Base-by-base conservation (phyloP, 1,140 invertebrate species). In the Drosophila kikkawai region DNA sequence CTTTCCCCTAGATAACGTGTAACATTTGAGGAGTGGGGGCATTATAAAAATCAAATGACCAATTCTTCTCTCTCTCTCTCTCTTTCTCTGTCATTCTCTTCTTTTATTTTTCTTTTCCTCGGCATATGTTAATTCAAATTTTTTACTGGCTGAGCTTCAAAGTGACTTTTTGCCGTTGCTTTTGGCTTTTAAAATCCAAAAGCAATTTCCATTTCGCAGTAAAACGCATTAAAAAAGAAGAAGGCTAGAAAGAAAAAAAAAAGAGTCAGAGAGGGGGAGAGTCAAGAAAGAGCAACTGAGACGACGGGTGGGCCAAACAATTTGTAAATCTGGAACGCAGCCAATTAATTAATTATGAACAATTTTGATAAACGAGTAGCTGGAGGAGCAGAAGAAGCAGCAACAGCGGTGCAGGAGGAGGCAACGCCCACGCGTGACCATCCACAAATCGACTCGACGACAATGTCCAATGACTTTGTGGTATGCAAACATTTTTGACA, bases 311-410 rank as follows among this genome's bases (percentile, higher is more conserved):
- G 76, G 37, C 69, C 59, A 70, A 84, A 73, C 85, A 88, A 90
- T 88, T 88, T 90, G 83, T 78, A 88, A 90, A 90, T 90, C 85
- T 85, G 85, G 85, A 91, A 85, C 86, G 65, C 79, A 91, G 85
- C 81, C 85, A 90, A 90, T 90, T 90, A 90, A 90, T 90, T 90
- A 90, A 90, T 90, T 90, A 90, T 90, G 85, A 90, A 80, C 85
- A 90, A 90, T 90, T 90, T 85, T 90, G 85, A 90, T 90, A 91
- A 90, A 85, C 85, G 63, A 58, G 66, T 68, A 59, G 51, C 47
- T 63, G 63, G 47, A 51, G 45, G 3, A 17, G 32, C 12, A 60
- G 45, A 42, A 48, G 32, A 0, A 19, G 47, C n/a, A 44, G 42
- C 17, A 19, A 11, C 17, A 6, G 53, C 4, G 36, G 29, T 42